Base-by-base conservation (phyloP, 2,113 vertebrate species). In the Aegypius monachus region DNA sequence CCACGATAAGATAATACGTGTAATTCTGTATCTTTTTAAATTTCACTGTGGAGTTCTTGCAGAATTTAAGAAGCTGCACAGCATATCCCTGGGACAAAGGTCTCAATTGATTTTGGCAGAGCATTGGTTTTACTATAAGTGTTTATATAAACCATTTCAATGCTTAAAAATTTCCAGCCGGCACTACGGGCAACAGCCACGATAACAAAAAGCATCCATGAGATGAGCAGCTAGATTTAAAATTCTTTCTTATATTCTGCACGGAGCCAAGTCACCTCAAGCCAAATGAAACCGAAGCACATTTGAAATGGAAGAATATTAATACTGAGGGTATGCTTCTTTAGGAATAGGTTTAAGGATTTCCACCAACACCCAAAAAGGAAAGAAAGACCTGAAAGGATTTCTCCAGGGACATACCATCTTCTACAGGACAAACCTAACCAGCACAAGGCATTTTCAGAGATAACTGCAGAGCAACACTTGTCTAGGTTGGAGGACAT, bases 171-270 rank as follows among this genome's bases (percentile, higher is more conserved):
- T 5, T 36, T n/a, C 45, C 34, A 81, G 45, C 25, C 4, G 1
- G 21, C 23, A 70, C 42, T 21, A 31, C 7, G 34, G 45, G 55
- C 48, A 81, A 5, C 23, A 47, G 32, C 29, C 43, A 25, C 1
- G 0, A 3, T 2, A 45, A 59, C 6, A 43, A 47, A 81, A 36
- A 10, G 11, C 53, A 62, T 56, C 25, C 67, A 21, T 0, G 0
- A 65, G 34, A 47, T 10, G 23, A 55, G n/a, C 13, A 71, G 32
- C 6, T 2, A 2, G 52, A 62, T 62, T 78, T 77, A 16, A 42
- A 68, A 27, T 7, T 38, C 14, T 36, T 94, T 21, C 43, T 50
- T 31, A 8, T 27, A 13, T 4, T 42, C 12, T 23, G 3, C 8
- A 3, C 1, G 0, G 34, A 88, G 38, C 53, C 38, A 73, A 25